These are phyloP conservation scores for Ctenopoma kingsleyae DNA, from an alignment of 2,797 vertebrate species.

Conservation along the genomic window DNA sequence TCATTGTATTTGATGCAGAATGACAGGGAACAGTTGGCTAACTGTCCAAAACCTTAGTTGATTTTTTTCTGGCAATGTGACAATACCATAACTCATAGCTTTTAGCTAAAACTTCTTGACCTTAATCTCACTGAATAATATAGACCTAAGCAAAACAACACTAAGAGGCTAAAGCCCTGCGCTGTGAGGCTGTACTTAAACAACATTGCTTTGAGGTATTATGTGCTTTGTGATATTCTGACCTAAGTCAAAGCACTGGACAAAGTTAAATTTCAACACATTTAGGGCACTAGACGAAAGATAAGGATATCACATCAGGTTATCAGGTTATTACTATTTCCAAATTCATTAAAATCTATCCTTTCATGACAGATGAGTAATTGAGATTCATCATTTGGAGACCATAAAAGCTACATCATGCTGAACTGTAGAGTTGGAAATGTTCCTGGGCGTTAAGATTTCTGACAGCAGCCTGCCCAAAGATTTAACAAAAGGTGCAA, in stretches of 20 bases:
- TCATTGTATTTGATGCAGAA: conserved; percentile 21
- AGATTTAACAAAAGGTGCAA: neutral
- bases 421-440: neutral
- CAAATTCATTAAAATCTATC: no score
- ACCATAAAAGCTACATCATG: neutral
- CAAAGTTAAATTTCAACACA: no score
- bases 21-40: conserved; percentile 31
- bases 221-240: no score
- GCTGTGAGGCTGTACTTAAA: neutral
- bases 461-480: neutral
- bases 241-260: no score
- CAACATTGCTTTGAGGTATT: neutral
- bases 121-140: neutral
- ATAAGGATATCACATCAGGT: no score
- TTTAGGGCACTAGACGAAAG: no score
- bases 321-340: no score
- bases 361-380: neutral
- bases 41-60: neutral
- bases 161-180: neutral
- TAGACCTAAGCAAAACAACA: neutral
- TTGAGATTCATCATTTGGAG: no score
- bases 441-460: no score
- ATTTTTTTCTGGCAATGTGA: conserved; percentile 24
- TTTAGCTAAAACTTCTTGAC: conserved; percentile 16
- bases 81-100: conserved; percentile 8